Base-by-base conservation (phyloP, 2,888 invertebrate genomes). In the Meiosimyza decipiens region DNA sequence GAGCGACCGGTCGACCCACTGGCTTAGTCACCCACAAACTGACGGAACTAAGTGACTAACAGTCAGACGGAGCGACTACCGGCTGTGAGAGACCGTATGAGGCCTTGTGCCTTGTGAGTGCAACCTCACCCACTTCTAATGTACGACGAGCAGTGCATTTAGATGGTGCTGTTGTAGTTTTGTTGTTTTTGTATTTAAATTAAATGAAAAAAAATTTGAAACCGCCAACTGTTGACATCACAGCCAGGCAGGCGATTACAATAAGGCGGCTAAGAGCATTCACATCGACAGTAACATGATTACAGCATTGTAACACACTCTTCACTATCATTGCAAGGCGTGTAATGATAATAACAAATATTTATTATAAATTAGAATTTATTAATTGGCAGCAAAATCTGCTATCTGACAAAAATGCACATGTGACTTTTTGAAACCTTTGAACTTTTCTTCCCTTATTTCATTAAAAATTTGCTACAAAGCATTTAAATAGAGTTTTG, bases 151-250 rank as follows among this genome's bases (percentile, higher is more conserved):
- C 4, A 7, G 40, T 40, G 40, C 40, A 40, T 40, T 9, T 40
- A 40, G 6, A 3, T 40, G 7, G 7, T 57, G 57, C 57, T 28
- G 57, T 28, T 57, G 22, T 4, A 57, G 15, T 57, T 57, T 18
- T 57, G 22, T 28, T 6, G 22, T 11, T 57, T 15, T 28, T 57
- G 22, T 57, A 57, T 57, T 57, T 57, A 57, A 57, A 57, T 57
- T 12, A 57, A n/a, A 57, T 57, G 18, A 57, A 57, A n/a, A 55
- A n/a, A n/a, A 55, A 55, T 6, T n/a, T 11, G 4, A 55, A 22
- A 16, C 18, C 55, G 55, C 55, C 18, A 55, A 55, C 55, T 16
- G 55, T 12, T 55, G 55, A 55, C 55, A 55, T 55, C 55, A 55
- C 55, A 22, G n/a, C 3, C 54, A 18, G 54, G 13, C 54, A 7